Evolutionary conservation across 2,888 invertebrate genomes (phyloP), one percentile per base, ranked within the genome.

Genomic region (Limnephilus rhombicus): DNA sequence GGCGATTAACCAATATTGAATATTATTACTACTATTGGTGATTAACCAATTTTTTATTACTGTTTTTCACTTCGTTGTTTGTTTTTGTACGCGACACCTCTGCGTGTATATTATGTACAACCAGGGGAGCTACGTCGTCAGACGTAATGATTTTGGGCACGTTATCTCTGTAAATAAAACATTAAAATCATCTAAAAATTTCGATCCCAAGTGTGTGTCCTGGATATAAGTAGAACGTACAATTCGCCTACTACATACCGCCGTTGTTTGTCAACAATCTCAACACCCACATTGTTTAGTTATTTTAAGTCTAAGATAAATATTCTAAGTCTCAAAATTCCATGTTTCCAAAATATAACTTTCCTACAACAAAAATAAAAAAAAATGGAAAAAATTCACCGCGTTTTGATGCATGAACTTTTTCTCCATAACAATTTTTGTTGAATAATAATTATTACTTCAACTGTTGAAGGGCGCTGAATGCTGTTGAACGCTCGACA

Each of bases 401-500:
- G 24, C 68, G 24, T 68, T 68, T 9, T 68, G 68, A 68, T 68
- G 68, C 7, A 9, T 9, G 68, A 24, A 68, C 24, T 68, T 68
- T 53, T 68, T 68, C 24, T 24, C 24, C 24, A 7, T 24, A 68
- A 18, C 68, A 68, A 24, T 24, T 68, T 68, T 68, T 68, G 18
- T 68, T 68, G 68, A 68, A 68, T 24, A 68, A 68, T 24, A 53
- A 53, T 18, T 53, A 53, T 24, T 68, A 7, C 68, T 68, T 68
- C 24, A 68, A 68, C 7, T 68, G 9, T 24, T 24, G 68, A 68
- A 68, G 68, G 24, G 5, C 68, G 24, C 1, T 24, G 24, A 24
- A 68, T n/a, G 9, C 68, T n/a, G 68, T 68, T 68, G 89, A 45
- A 89, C 24, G 89, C 82, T 82, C 7, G 82, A 34, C 31, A 31